Evolutionary conservation across 2,113 vertebrate species (phyloP).

Genomic region (Oncorhynchus masou): DNA sequence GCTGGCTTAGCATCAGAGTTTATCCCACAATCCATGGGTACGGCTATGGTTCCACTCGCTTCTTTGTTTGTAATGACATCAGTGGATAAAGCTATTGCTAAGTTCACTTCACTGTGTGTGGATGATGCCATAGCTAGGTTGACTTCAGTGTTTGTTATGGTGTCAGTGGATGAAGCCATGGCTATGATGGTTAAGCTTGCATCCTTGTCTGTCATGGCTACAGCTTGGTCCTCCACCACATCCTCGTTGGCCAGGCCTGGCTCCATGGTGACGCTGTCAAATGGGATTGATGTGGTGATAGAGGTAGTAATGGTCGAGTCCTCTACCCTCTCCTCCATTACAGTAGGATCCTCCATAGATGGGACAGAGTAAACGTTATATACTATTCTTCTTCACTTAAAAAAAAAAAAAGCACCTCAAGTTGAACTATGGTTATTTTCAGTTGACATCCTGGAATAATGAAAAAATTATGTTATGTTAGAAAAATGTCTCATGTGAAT

Average conservation of each 20-base stretch:
- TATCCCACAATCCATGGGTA: neutral
- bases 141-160: constrained; percentile 31
- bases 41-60: neutral
- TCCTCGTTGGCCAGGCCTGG: constrained; percentile 45
- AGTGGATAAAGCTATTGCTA: constrained; percentile 30
- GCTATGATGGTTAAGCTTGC: neutral
- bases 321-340: neutral
- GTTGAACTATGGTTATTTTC: no score
- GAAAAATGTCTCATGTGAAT: no score
- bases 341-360: constrained; percentile 37
- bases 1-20: neutral
- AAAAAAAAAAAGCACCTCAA: neutral
- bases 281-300: constrained; percentile 35
- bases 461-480: no score
- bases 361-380: neutral
- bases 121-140: constrained; percentile 5
- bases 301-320: neutral
- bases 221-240: constrained; percentile 25
- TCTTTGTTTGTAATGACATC: constrained; percentile 22
- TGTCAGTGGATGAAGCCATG: neutral
- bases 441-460: no score
- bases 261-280: constrained; percentile 73
- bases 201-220: constrained; percentile 41
- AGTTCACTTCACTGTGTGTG: constrained; percentile 20
- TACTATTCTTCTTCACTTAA: neutral